Conservation (phyloP, 2,113 vertebrate genomes). For the Python bivittatus region DNA sequence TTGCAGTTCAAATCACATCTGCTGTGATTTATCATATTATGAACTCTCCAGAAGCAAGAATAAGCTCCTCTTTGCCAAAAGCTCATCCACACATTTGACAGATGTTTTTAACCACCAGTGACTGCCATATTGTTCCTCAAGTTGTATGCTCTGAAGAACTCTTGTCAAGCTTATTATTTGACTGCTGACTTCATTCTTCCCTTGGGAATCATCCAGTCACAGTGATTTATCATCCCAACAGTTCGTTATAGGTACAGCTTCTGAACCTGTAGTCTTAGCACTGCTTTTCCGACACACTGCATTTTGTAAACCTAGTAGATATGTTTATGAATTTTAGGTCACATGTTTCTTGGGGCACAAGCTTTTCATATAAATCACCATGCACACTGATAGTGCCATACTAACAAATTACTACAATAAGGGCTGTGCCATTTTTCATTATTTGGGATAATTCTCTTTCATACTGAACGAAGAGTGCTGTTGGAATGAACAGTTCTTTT, state of each 20-base stretch:
- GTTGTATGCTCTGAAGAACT: background rate
- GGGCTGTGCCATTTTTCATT: background rate
- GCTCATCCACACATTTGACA: background rate
- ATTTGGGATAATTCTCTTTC: background rate
- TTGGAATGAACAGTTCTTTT: background rate
- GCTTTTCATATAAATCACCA: background rate
- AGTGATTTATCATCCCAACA: background rate
- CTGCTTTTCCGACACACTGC: background rate
- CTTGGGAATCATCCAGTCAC: background rate
- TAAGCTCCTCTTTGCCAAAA: constrained; percentile 3
- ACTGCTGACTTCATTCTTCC: background rate
- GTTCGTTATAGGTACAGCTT: background rate
- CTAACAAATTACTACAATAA: background rate
- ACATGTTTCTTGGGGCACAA: background rate
- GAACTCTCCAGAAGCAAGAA: constrained; percentile 1
- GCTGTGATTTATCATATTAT: constrained; percentile 17
- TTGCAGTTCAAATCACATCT: background rate
- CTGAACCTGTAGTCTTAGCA: background rate
- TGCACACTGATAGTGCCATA: background rate
- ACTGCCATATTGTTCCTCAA: no score
- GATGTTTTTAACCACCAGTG: background rate
- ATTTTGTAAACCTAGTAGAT: background rate
- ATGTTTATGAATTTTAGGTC: background rate
- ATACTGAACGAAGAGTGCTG: background rate
- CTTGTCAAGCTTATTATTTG: background rate